A percentile compares a stretch with the other conserved stretches of the same genome.
These are phyloP conservation scores for Nebria salina DNA, from an alignment of 2,888 invertebrate species.

Conservation along the genomic window DNA sequence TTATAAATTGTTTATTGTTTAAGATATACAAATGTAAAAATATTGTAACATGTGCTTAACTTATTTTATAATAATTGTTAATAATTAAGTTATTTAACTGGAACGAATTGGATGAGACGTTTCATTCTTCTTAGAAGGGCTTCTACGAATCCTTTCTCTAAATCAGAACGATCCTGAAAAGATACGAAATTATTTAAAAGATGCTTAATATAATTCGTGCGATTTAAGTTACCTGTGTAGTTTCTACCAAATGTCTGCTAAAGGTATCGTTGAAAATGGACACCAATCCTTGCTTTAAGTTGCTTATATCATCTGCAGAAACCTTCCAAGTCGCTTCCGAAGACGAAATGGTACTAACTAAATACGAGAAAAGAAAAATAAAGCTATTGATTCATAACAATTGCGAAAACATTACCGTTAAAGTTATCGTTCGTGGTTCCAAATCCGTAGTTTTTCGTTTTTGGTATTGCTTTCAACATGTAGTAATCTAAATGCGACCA, in stretches of 20 bases:
- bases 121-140: slow-evolving; percentile 82
- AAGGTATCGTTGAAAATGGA: slow-evolving; percentile 83
- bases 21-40: slow-evolving; percentile 13
- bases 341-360: slow-evolving; percentile 61
- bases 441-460: slow-evolving; percentile 55
- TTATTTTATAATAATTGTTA: slow-evolving; percentile 21
- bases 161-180: slow-evolving; percentile 68
- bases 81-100: slow-evolving; percentile 62
- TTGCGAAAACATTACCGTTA: slow-evolving; percentile 53
- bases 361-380: slow-evolving; percentile 41
- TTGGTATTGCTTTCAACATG: slow-evolving; percentile 70
- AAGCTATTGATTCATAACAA: neutral
- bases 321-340: slow-evolving; percentile 68
- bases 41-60: slow-evolving; percentile 6
- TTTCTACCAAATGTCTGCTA: slow-evolving; percentile 76
- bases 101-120: slow-evolving; percentile 81
- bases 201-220: neutral
- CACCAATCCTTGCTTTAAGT: slow-evolving; percentile 76
- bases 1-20: slow-evolving; percentile 13
- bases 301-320: slow-evolving; percentile 70
- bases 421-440: slow-evolving; percentile 51
- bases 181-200: neutral
- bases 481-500: slow-evolving; percentile 82
- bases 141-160: slow-evolving; percentile 77
- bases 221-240: slow-evolving; percentile 65